These are phyloP conservation scores for Caenorhabditis sp. DNA, from an alignment of 2,888 invertebrate genomes.

Conservation along the genomic window DNA sequence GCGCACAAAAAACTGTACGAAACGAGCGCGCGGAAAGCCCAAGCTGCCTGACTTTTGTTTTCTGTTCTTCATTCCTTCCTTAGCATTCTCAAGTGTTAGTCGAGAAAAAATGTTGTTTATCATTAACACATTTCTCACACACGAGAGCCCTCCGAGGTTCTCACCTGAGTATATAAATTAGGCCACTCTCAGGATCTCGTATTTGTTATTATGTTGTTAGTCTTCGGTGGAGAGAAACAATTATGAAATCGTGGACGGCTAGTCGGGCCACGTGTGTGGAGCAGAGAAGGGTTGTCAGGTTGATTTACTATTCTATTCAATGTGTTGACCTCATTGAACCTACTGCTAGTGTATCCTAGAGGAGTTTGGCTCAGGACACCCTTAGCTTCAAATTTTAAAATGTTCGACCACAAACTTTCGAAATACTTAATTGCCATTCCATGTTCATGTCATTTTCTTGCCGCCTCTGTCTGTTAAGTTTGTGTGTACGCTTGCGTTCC, in stretches of 20 bases:
- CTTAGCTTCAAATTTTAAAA: neutral
- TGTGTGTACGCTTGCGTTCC: conserved; percentile 56
- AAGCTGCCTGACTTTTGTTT: conserved; percentile 25
- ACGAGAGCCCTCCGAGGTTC: neutral
- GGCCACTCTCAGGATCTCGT: neutral
- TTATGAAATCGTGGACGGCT: conserved; percentile 13
- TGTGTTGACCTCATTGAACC: conserved; percentile 25
- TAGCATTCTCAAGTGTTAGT: neutral
- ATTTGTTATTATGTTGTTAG: neutral
- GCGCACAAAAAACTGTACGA: conserved; percentile 52
- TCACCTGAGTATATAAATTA: conserved; percentile 27
- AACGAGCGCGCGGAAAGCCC: conserved; percentile 9
- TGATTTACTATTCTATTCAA: conserved; percentile 29
- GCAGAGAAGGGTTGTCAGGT: neutral
- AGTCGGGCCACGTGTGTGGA: conserved; percentile 11
- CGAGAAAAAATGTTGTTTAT: conserved; percentile 12
- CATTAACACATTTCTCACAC: conserved; percentile 8
- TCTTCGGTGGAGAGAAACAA: neutral
- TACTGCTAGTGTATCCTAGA: too few relatives aligned
- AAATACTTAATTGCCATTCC: conserved; percentile 52
- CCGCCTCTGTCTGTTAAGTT: conserved; percentile 33
- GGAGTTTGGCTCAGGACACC: too few relatives aligned
- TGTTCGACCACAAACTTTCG: neutral
- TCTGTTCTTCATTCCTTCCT: conserved; percentile 15
- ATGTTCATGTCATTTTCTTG: conserved; percentile 5